phyloP scores from a whole-genome alignment of 2,888 invertebrate species.

The Microctonus brassicae region DNA sequence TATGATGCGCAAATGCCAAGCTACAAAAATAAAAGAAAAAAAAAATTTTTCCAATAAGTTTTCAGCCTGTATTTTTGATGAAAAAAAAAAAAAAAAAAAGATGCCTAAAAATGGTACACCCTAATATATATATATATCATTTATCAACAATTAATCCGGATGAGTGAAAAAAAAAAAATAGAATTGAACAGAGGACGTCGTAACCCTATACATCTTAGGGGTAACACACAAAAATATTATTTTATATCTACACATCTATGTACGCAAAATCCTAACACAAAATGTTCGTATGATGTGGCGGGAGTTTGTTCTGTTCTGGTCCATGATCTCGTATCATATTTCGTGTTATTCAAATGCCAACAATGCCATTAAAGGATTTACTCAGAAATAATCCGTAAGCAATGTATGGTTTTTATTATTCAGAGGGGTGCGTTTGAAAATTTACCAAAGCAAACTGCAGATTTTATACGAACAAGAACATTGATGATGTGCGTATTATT shows the following conservation, averaged over 20 bases:
- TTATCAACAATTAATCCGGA: conserved; percentile 64
- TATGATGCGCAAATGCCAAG: no score
- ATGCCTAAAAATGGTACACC: no score
- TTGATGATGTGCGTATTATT: not conserved
- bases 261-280: not conserved
- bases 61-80: no score
- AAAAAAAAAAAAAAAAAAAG: no score
- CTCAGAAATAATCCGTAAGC: conserved; percentile 51
- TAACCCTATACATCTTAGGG: conserved; percentile 60
- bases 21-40: no score
- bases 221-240: not conserved
- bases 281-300: conserved; percentile 14
- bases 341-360: conserved; percentile 69
- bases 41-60: no score
- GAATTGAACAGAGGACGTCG: conserved; percentile 44
- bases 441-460: not conserved
- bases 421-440: not conserved
- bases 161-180: conserved; percentile 44
- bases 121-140: no score
- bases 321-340: conserved; percentile 66
- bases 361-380: conserved; percentile 69
- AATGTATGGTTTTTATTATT: not conserved
- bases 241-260: not conserved
- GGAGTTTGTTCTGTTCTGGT: conserved; percentile 37
- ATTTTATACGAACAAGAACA: not conserved